These are phyloP conservation scores for Porites divaricata DNA, from an alignment of 92 coral and sea anemone genomes.

Conservation along the genomic window DNA sequence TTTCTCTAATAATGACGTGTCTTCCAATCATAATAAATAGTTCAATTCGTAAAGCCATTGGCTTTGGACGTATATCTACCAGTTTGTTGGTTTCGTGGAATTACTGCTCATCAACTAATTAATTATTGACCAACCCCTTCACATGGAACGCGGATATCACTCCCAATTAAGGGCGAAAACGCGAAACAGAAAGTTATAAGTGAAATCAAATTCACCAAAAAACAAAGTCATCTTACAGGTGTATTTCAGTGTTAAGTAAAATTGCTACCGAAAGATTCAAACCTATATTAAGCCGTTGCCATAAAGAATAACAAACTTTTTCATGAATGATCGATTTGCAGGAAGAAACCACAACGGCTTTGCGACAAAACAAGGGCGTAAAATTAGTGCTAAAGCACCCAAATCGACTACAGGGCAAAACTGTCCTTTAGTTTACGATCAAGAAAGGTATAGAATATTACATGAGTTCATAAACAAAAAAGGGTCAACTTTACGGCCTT, in stretches of 20 bases:
- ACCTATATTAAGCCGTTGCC: not conserved
- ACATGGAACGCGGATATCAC: constrained; percentile 14
- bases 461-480: not conserved
- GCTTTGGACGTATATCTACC: constrained; percentile 40
- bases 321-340: constrained; percentile 3
- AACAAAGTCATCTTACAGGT: no score
- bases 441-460: not conserved
- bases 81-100: constrained; percentile 35
- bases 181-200: not conserved
- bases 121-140: constrained; percentile 37
- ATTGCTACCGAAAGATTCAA: not conserved
- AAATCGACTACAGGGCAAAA: not conserved
- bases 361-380: constrained; percentile 31
- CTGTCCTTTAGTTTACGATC: not conserved
- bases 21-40: constrained; percentile 24
- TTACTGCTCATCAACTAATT: constrained; percentile 24
- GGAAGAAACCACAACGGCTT: constrained; percentile 14
- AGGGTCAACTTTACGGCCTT: not conserved
- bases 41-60: constrained; percentile 36
- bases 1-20: constrained; percentile 32
- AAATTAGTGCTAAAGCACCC: not conserved
- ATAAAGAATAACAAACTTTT: not conserved
- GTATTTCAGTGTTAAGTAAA: not conserved
- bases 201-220: not conserved
- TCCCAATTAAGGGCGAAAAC: constrained; percentile 11